Conservation (phyloP, 2,113 vertebrate species). For the Fulica atra region DNA sequence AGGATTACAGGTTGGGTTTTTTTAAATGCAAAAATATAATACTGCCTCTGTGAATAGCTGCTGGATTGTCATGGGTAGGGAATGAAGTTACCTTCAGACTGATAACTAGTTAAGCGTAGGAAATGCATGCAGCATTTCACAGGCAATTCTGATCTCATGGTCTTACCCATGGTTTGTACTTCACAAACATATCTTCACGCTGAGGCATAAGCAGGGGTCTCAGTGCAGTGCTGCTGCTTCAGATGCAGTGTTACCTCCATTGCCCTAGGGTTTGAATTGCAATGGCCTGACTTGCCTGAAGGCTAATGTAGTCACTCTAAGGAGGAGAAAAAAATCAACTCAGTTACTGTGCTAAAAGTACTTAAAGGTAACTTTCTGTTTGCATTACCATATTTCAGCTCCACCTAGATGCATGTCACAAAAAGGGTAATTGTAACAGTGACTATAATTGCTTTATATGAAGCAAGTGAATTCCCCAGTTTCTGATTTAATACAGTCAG, state of each 20-base stretch:
- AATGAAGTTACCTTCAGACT: background rate
- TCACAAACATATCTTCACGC: background rate
- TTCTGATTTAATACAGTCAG: background rate
- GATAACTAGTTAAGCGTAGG: background rate
- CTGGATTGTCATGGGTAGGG: background rate
- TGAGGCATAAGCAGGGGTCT: background rate
- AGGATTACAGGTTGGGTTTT: background rate
- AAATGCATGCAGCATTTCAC: background rate
- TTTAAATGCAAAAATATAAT: background rate
- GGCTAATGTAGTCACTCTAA: background rate
- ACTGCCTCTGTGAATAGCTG: background rate
- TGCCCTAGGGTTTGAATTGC: background rate
- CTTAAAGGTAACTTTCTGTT: background rate
- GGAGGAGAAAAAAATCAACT: background rate
- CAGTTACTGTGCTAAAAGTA: background rate
- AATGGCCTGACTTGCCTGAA: background rate
- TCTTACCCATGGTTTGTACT: background rate
- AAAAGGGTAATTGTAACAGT: background rate
- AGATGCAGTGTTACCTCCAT: background rate
- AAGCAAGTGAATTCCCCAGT: background rate
- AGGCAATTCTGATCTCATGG: background rate
- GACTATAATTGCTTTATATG: background rate
- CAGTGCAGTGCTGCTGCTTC: background rate
- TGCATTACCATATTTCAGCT: background rate
- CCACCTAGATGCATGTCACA: background rate